Base-by-base conservation (phyloP, 2,797 vertebrate genomes). In the Ispidina picta region DNA sequence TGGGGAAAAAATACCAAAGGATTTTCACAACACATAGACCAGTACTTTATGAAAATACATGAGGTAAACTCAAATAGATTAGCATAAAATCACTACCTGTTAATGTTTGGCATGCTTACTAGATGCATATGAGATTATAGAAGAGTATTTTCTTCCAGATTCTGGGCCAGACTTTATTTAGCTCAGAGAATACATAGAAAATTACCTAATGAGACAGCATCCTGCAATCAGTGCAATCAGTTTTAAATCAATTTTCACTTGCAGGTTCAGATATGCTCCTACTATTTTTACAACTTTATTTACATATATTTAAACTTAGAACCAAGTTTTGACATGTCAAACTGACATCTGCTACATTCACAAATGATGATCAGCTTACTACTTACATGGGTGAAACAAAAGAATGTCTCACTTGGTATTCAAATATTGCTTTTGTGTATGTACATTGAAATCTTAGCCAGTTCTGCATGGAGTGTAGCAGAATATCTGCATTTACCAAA, bases 141-240 rank as follows among this genome's bases (percentile, higher is more conserved):
- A 87, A 60, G 10, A 71, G 31, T 55, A 58, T 88, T 79, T 82
- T 54, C 52, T 73, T 96, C 69, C 84, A 92, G 60, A 75, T 74
- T 31, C 52, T 55, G 4, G 54, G 51, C 79, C 89, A 96, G 65
- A 69, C 37, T 37, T 37, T 37, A 13, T 76, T 69, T 62, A 95
- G 46, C 82, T 94, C 69, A 92, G n/a, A 88, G 63, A 96, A 92
- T 37, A 89, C 79, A 54, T 39, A 96, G 62, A 93, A 96, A 91
- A 90, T 84, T 46, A 37, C 35, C 48, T 48, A 83, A 77, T n/a
- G 46, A 70, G 33, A 86, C 91, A 73, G 51, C 43, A 71, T 48
- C 28, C 31, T 71, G 7, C 20, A 80, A n/a, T 37, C 33, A 58
- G 4, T 2, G 3, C 69, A 33, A 75, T 37, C 37, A 83, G 72